Evolutionary conservation across 2,797 vertebrate species (phyloP).

Genomic region (Liparis tanakae): DNA sequence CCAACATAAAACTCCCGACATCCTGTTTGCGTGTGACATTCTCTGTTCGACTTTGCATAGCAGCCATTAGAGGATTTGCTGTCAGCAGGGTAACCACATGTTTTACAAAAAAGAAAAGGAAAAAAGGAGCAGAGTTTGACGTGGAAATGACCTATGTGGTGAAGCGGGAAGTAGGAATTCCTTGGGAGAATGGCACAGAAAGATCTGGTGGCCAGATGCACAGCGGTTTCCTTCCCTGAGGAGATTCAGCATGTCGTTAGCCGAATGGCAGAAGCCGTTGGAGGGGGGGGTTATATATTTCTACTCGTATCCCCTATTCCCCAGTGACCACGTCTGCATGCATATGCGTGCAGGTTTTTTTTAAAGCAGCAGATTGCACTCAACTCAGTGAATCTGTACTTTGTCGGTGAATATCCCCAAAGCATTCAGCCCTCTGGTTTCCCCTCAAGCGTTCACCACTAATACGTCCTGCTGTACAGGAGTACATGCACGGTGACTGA

Average conservation of each 20-base stretch:
- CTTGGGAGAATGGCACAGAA: constrained; percentile 70
- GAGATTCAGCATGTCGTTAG: constrained; percentile 73
- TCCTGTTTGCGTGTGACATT: constrained; percentile 72
- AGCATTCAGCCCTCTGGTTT: constrained; percentile 22
- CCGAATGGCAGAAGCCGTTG: constrained; percentile 64
- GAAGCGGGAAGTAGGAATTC: constrained; percentile 75
- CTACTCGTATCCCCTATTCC: constrained; percentile 56
- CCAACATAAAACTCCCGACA: constrained; percentile 49
- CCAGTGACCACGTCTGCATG: constrained; percentile 50
- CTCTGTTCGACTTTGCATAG: constrained; percentile 65
- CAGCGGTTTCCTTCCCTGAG: constrained; percentile 64
- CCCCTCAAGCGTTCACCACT: neutral
- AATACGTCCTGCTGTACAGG: neutral
- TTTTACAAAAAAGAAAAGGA: constrained; percentile 52
- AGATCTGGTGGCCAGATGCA: constrained; percentile 86
- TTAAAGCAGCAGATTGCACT: constrained; percentile 36
- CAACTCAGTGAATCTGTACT: constrained; percentile 22
- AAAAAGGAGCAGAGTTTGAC: constrained; percentile 61
- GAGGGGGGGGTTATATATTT: constrained; percentile 66
- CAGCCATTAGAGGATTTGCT: constrained; percentile 75
- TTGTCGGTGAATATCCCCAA: constrained; percentile 25
- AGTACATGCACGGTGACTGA: neutral
- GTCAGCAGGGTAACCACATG: constrained; percentile 72
- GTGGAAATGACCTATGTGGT: constrained; percentile 69
- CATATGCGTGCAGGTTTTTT: constrained; percentile 35